Conservation (phyloP, 2,888 invertebrate species). For the Hyppa rectilinea region DNA sequence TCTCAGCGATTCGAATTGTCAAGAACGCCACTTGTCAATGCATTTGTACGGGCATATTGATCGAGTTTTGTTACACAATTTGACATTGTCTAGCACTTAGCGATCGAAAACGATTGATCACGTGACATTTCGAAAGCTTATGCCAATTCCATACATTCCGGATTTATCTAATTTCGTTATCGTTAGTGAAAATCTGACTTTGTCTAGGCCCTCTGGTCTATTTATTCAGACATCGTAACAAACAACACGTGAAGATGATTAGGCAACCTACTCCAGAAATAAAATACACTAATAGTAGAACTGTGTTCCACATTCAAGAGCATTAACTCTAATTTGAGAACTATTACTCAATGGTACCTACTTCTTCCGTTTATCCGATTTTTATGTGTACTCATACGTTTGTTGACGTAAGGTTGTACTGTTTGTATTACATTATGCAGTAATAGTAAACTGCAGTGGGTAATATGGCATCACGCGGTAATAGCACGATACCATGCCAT, state of each 20-base stretch:
- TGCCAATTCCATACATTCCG: no score
- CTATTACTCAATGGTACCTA: slow-evolving; percentile 49
- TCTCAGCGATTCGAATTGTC: no score
- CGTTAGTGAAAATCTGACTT: no score
- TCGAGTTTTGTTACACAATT: no score
- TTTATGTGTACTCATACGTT: slow-evolving; percentile 27
- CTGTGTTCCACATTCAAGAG: slow-evolving; percentile 48
- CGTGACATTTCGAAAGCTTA: no score
- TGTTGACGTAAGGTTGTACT: not conserved
- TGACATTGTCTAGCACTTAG: no score
- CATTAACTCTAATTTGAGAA: slow-evolving; percentile 53
- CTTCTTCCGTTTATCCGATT: slow-evolving; percentile 27
- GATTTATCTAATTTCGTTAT: no score
- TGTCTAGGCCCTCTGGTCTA: no score
- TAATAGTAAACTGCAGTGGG: not conserved
- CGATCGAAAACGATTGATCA: no score
- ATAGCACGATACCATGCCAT: not conserved
- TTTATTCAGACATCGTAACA: not conserved
- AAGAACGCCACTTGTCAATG: no score
- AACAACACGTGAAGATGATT: slow-evolving; percentile 37
- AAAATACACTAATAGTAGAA: slow-evolving; percentile 48
- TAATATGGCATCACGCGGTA: not conserved
- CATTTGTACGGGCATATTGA: no score
- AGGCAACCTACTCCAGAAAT: slow-evolving; percentile 42
- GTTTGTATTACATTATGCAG: slow-evolving; percentile 7